Base-by-base conservation (phyloP, 2,888 invertebrate species). In the Emmelina monodactyla region DNA sequence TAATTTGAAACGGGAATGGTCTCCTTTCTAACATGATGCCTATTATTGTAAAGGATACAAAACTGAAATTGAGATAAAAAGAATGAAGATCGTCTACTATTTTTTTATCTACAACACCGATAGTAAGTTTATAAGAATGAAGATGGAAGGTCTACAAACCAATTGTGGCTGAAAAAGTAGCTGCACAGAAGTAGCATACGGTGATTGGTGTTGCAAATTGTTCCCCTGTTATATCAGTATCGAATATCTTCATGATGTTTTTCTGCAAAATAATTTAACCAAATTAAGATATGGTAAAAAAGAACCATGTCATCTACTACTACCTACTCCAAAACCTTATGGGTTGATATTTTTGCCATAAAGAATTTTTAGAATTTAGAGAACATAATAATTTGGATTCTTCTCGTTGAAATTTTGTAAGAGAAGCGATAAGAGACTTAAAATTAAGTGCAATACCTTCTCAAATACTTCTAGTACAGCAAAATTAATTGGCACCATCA, bases 401-500 rank as follows among this genome's bases (percentile, higher is more conserved):
- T n/a, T n/a, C n/a, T n/a, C n/a, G n/a, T n/a, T n/a, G n/a, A n/a
- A n/a, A n/a, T n/a, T n/a, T n/a, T n/a, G n/a, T n/a, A n/a, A n/a
- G n/a, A 6, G 19, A 19, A 9, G 19, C 19, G 6, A 19, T 19
- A 19, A 5, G 5, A 19, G 19, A 19, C 19, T 19, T 6, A 9
- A 19, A 9, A 6, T 19, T 19, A 19, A 19, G 6, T 19, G 9
- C 19, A 9, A 5, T 19, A 88, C 88, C 41, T 84, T 68, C 71
- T 91, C 88, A 32, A 93, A 81, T 47, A 93, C 91, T 48, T 83
- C 83, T 1, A 94, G 67, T 2, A 93, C 83, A 2, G 92, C 92
- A 48, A 89, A 87, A 32, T 89, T 87, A 42, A 94, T 93, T 1
- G 93, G 93, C 35, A 91, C 85, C 92, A 94, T 92, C 90, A 94